Percentiles rank a stretch among this genome's conserved stretches.
These are phyloP conservation scores for mouse (Mus musculus) DNA, from an alignment of 2,113 vertebrate species.

Conservation along the genomic window GRCm39 chr11:15034001-15034500, in stretches of 20 bases:
- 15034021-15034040: background rate
- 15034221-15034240: background rate
- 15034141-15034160: background rate
- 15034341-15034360: background rate
- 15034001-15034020: background rate
- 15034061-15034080: accelerated
- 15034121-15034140: background rate
- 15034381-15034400: background rate
- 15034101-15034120: accelerated
- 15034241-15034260: background rate
- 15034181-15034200: background rate
- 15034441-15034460: background rate
- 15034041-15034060: background rate
- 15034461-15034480: background rate
- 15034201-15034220: background rate
- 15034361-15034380: background rate
- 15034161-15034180: background rate
- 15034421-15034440: background rate
- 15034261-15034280: background rate
- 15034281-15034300: background rate
- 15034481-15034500: background rate
- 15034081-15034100: no score
- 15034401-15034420: background rate
- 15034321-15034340: accelerated
- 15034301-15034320: background rate